These are phyloP conservation scores for Gallinago paraguaiae DNA, from an alignment of 2,113 vertebrate genomes.

Conservation along the genomic window DNA sequence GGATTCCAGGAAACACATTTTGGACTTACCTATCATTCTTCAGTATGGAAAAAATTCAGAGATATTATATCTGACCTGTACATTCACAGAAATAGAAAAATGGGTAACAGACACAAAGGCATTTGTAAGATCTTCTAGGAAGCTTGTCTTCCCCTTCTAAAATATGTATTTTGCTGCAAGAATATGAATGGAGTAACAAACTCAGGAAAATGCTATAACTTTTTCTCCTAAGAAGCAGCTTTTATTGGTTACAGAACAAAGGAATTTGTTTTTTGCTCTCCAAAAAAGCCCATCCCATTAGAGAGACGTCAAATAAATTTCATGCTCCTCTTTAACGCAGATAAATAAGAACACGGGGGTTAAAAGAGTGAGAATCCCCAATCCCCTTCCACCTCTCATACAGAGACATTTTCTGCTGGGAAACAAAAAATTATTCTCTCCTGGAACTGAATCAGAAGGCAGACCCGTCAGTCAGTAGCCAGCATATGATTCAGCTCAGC, in stretches of 20 bases:
- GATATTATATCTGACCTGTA: not conserved
- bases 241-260: conserved; percentile 54
- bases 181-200: not conserved
- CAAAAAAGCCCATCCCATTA: not conserved
- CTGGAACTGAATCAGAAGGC: conserved; percentile 76
- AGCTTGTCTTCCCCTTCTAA: not conserved
- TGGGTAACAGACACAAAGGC: not conserved
- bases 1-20: not conserved
- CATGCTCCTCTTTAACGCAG: conserved; percentile 37
- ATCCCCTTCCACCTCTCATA: conserved; percentile 61
- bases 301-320: conserved; percentile 44
- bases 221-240: conserved; percentile 20
- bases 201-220: not conserved
- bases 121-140: not conserved
- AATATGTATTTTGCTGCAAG: conserved; percentile 4
- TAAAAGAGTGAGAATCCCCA: conserved; percentile 63
- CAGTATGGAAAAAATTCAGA: not conserved
- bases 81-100: not conserved
- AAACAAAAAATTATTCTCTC: conserved; percentile 75
- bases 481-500: conserved; percentile 74
- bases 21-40: not conserved
- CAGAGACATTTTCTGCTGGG: conserved; percentile 56
- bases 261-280: conserved; percentile 28
- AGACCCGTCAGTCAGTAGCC: conserved; percentile 69
- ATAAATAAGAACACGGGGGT: conserved; percentile 10